Evolutionary conservation across 2,113 vertebrate genomes (phyloP), one percentile per base, ranked within the genome.

Genomic region (Ranitomeya variabilis): DNA sequence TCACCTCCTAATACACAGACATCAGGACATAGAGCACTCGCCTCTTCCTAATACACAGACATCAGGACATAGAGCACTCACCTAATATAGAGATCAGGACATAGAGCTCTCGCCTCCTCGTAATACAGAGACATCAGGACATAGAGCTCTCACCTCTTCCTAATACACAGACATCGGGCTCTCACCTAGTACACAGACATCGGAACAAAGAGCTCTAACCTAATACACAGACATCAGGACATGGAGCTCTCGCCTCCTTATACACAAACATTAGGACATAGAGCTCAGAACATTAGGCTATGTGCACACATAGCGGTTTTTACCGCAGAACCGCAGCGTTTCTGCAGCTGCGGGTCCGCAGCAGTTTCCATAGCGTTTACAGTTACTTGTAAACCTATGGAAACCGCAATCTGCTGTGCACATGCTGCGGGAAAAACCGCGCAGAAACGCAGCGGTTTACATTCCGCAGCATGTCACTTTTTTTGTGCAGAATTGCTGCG

Each of bases 21-120:
- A 66, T 10, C 26, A 31, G 26, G 1, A n/a, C 2, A 31, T 7
- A 16, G 12, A 37, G 69, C 14, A 16, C 26, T 15, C n/a, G 15
- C 7, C 26, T 7, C n/a, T 3, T 73, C 26, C 69, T 16, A 26
- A 73, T 73, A 73, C 69, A 73, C 74, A 51, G 45, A 52, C 45
- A 52, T 18, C 18, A 77, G 45, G 45, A 84, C 37, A 52, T 18
- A 52, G 74, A 76, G 31, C 45, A 19, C 51, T n/a, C 18, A 0
- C 51, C 51, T 54, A 78, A 55, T 52, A 85, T 15, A 60, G 37
- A 86, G 71, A 86, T 23, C 45, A 71, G 67, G 67, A 69, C 14
- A 14, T 19, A 26, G 21, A 73, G 14, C 66, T 73, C 26, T 31
- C 26, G 26, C 26, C 21, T 37, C 64, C 45, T 19, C 64, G 37